phyloP scores from a whole-genome alignment of 2,888 invertebrate genomes.

The Salticus scenicus region DNA sequence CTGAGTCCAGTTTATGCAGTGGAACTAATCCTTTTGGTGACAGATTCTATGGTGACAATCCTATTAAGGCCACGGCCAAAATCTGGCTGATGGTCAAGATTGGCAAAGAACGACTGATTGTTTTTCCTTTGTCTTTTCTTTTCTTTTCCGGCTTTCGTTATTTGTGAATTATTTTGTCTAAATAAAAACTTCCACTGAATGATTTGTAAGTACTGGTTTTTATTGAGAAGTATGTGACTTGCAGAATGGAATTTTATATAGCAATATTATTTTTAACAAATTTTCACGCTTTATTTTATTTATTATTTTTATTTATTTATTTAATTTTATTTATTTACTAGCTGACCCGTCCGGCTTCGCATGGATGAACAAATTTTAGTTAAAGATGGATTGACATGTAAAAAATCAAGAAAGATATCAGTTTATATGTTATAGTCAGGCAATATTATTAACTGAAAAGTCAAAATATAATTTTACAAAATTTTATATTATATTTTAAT shows the following conservation, averaged over 20 bases:
- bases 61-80: conserved; percentile 16
- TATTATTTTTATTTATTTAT: no score
- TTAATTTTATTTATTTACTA: no score
- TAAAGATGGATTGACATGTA: no score
- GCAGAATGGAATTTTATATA: background rate
- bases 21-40: conserved; percentile 2
- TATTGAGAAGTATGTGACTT: background rate
- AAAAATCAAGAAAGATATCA: no score
- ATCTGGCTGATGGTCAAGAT: background rate
- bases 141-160: background rate
- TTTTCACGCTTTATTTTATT: no score
- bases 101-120: background rate
- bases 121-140: background rate
- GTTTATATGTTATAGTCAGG: no score
- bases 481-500: no score
- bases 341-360: no score
- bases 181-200: background rate
- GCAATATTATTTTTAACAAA: no score
- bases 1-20: background rate
- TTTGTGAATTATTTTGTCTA: background rate
- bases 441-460: no score
- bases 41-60: background rate
- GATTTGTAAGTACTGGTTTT: background rate
- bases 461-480: no score
- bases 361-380: no score